These are phyloP conservation scores for Laothoe populi DNA, from an alignment of 2,888 invertebrate genomes.

Conservation along the genomic window DNA sequence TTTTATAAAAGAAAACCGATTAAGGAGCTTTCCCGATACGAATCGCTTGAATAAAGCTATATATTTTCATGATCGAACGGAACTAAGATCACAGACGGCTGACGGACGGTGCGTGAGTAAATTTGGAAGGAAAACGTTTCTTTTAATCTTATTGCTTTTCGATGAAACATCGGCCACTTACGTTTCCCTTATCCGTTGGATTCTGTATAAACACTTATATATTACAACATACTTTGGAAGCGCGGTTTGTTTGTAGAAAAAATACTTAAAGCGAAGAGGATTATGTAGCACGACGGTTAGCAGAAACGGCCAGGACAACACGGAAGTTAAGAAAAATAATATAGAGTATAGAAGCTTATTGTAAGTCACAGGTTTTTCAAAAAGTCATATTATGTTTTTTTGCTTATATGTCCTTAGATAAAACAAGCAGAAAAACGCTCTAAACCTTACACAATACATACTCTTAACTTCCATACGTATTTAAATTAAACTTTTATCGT, in stretches of 20 bases:
- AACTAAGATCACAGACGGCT: conserved; percentile 78
- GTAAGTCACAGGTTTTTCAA: no score
- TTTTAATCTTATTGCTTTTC: conserved; percentile 65
- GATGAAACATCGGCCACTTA: conserved; percentile 5
- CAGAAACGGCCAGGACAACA: no score
- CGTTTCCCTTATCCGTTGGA: neutral
- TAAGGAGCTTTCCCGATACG: conserved; percentile 82
- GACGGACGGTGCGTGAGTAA: conserved; percentile 79
- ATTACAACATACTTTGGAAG: neutral
- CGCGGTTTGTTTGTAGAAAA: neutral
- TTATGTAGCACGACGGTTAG: no score
- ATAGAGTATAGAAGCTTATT: no score
- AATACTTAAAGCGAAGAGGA: neutral
- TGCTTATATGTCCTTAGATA: no score
- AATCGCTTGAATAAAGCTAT: conserved; percentile 82
- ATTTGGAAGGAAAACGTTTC: conserved; percentile 77
- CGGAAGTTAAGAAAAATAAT: neutral
- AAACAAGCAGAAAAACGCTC: no score
- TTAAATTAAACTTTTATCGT: no score
- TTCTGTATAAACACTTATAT: neutral
- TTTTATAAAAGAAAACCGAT: conserved; percentile 85
- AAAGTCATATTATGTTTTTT: no score
- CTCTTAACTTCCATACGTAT: no score
- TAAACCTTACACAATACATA: no score
- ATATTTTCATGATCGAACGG: conserved; percentile 84